Evolutionary conservation across 2,797 vertebrate species (phyloP).

Genomic region (Cyprinodon diabolis): DNA sequence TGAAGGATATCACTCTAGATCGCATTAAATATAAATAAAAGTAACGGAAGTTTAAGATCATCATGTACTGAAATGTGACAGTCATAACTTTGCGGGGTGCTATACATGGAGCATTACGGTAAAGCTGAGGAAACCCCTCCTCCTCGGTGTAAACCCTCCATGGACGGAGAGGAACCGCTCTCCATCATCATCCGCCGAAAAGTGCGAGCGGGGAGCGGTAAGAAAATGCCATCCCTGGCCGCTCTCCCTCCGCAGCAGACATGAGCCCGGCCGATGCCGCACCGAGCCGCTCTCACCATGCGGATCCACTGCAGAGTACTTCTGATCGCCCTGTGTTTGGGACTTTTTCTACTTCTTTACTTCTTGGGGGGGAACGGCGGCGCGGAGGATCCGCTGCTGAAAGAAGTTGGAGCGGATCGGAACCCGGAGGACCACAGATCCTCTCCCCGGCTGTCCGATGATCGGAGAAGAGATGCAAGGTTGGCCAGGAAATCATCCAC

Average conservation of each 20-base stretch:
- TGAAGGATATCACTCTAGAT: background rate
- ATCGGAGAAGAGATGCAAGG: conserved; percentile 57
- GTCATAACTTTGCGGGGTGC: background rate
- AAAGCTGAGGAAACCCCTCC: conserved; percentile 60
- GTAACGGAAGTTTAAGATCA: background rate
- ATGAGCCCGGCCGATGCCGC: conserved; percentile 61
- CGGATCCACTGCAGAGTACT: conserved; percentile 80
- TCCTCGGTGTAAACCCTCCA: conserved; percentile 56
- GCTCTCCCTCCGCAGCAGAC: conserved; percentile 57
- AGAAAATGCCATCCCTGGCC: conserved; percentile 62
- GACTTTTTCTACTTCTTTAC: conserved; percentile 86
- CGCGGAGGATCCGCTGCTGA: conserved; percentile 74
- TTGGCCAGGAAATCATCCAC: conserved; percentile 50
- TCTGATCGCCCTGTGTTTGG: conserved; percentile 76
- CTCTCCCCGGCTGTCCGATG: conserved; percentile 34
- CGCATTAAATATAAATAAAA: background rate
- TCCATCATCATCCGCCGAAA: conserved; percentile 72
- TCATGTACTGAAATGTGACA: background rate
- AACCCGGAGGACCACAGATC: conserved; percentile 45
- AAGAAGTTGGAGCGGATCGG: conserved; percentile 58
- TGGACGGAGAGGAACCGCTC: conserved; percentile 64
- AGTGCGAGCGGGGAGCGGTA: conserved; percentile 67
- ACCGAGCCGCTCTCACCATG: conserved; percentile 75
- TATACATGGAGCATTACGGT: conserved; percentile 67
- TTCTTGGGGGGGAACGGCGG: conserved; percentile 79